A percentile compares a stretch with the other conserved stretches of the same genome.
These are phyloP conservation scores for Paratrypauchen microcephalus DNA, from an alignment of 2,797 vertebrate species.

Conservation along the genomic window DNA sequence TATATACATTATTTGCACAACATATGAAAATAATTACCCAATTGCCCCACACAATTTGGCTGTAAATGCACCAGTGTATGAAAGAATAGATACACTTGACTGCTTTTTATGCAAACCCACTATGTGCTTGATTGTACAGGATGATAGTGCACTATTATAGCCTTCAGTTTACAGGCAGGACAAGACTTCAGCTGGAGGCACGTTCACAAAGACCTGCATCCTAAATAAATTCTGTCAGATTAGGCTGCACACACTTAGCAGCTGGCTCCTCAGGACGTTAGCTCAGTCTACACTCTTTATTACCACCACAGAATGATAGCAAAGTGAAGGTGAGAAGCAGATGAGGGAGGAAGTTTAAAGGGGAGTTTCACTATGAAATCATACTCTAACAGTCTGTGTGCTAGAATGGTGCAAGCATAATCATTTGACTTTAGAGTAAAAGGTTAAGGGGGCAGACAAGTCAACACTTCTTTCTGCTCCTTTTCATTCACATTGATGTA, in stretches of 20 bases:
- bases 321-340: slow-evolving; percentile 32
- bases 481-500: too few species aligned
- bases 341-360: slow-evolving; percentile 14
- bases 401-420: not conserved
- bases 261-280: slow-evolving; percentile 49
- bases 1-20: not conserved
- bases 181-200: slow-evolving; percentile 58
- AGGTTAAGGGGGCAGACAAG: too few species aligned
- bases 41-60: slow-evolving; percentile 17
- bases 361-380: not conserved
- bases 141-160: slow-evolving; percentile 32
- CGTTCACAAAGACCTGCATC: slow-evolving; percentile 59
- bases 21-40: slow-evolving; percentile 1
- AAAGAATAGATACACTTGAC: not conserved
- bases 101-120: not conserved
- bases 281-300: slow-evolving; percentile 43
- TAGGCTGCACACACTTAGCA: slow-evolving; percentile 55
- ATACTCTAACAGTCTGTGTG: not conserved
- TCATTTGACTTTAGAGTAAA: not conserved
- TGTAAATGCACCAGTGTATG: not conserved
- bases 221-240: slow-evolving; percentile 65
- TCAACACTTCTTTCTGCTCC: too few species aligned
- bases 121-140: slow-evolving; percentile 26
- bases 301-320: slow-evolving; percentile 23
- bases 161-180: slow-evolving; percentile 48